Evolutionary conservation across 2,797 vertebrate genomes (phyloP), one percentile per base, ranked within the genome.

Genomic region (Alca torda): DNA sequence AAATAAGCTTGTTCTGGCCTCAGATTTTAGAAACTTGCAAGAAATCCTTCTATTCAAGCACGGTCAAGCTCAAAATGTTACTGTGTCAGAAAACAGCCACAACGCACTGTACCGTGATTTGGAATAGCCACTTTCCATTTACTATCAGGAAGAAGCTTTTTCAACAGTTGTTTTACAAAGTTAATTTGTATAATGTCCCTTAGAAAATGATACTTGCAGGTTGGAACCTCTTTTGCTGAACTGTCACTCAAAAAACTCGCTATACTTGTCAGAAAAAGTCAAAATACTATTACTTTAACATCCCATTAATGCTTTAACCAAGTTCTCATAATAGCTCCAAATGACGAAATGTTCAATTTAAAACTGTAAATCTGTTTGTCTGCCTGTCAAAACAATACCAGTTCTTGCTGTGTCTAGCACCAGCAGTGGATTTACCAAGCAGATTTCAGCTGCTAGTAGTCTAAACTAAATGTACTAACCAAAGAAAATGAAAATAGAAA

Each of bases 371-470:
- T 94, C 95, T 96, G 81, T 96, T 97, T 95, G 88, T 96, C 93
- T 96, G 83, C 78, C 79, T 96, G 96, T 96, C 96, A 97, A 96
- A 97, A 97, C 93, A 97, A 93, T 84, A 92, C 59, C 93, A 96
- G 91, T 61, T 94, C 87, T 81, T 89, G 85, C 85, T 95, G 84
- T 20, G 85, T 94, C 96, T 97, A 96, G 93, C 94, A 96, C 69
- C 77, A 86, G 84, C 81, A 94, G 63, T 46, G 69, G 84, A 90
- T 96, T 90, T 91, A 91, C 45, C 0, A 1, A 96, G 96, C 87
- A 95, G 88, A 96, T 95, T 96, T 96, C 89, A 89, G 83, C 86
- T 94, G 84, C 73, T 88, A 81, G 84, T 86, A 91, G 92, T 91
- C 83, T 94, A 94, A 95, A 96, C 67, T 73, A 89, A 85, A 93